Base-by-base conservation (phyloP, 2,797 vertebrate genomes). In the Chiroxiphia lanceolata region DNA sequence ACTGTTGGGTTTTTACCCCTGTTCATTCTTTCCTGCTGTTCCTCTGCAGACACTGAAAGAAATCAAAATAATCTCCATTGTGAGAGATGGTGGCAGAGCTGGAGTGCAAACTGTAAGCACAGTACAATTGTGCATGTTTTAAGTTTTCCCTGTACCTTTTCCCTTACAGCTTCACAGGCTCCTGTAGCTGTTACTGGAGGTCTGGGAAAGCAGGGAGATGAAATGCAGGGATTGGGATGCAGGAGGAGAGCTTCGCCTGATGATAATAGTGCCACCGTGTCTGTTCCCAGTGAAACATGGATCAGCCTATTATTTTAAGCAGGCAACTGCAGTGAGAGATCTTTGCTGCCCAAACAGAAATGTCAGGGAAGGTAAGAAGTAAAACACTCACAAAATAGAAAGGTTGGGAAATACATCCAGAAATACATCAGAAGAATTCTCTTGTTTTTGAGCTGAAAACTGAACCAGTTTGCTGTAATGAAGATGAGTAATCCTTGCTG, bases 361-460 rank as follows among this genome's bases (percentile, higher is more conserved):
- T 13, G 50, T 48, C 48, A 63, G 74, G 33, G 67, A 45, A 93
- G 54, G 78, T 45, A 72, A 89, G 61, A 57, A 61, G 44, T 42
- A 20, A 71, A 44, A 34, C 56, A 40, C 74, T 57, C 15, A 9
- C 38, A 65, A 15, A 67, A 9, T 0, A 38, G 27, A 25, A 51
- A n/a, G 34, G 18, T 14, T 69, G 63, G 48, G 23, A 68, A 81
- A 25, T 2, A 3, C 0, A 2, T 19, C 31, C 8, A 5, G 17
- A 53, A 31, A 53, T 29, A 53, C 21, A 13, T 40, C 13, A 23
- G 44, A 18, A 50, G 25, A 34, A 22, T 57, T 83, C 34, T 51
- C 15, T 48, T 54, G 2, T 4, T 79, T 48, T 27, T 13, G 26
- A 48, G 51, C 40, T 3, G 4, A n/a, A 44, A 83, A 13, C 1